Evolutionary conservation across 2,888 invertebrate genomes (phyloP).

Genomic region (Drosophila mulleri): DNA sequence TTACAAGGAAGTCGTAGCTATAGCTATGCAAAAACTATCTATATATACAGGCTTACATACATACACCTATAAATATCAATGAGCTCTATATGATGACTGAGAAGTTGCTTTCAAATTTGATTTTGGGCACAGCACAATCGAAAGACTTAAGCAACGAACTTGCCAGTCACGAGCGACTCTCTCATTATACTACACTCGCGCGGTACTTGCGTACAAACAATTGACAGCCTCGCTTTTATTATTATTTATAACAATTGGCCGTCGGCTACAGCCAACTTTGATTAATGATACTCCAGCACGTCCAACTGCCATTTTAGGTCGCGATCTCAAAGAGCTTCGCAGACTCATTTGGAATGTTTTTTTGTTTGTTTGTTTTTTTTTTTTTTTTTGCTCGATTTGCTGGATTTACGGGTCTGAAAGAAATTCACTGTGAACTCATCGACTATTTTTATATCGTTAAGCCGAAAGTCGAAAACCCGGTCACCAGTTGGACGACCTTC

Average conservation of each 20-base stretch:
- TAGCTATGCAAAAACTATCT: slow-evolving; percentile 33
- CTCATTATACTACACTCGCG: slow-evolving; percentile 13
- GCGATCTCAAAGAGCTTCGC: slow-evolving; percentile 39
- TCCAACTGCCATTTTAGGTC: slow-evolving; percentile 24
- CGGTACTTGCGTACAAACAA: slow-evolving; percentile 34
- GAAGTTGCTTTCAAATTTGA: slow-evolving; percentile 33
- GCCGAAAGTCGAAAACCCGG: slow-evolving; percentile 36
- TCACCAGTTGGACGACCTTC: slow-evolving; percentile 75
- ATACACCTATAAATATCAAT: slow-evolving; percentile 30
- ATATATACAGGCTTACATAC: neutral
- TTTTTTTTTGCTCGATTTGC: slow-evolving; percentile 29
- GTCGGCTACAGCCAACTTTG: slow-evolving; percentile 49
- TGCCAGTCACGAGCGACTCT: slow-evolving; percentile 54
- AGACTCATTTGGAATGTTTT: slow-evolving; percentile 26
- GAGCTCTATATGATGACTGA: slow-evolving; percentile 6
- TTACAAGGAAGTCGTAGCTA: slow-evolving; percentile 46
- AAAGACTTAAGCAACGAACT: slow-evolving; percentile 69
- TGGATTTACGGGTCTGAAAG: slow-evolving; percentile 34
- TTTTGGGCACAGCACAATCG: slow-evolving; percentile 22
- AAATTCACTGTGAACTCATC: slow-evolving; percentile 68
- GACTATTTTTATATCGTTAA: slow-evolving; percentile 61
- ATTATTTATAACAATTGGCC: slow-evolving; percentile 69
- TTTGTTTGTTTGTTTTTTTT: too few species aligned
- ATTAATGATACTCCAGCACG: slow-evolving; percentile 59
- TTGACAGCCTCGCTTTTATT: slow-evolving; percentile 46